Percentiles rank a stretch among this genome's conserved stretches.
phyloP scores from a whole-genome alignment of 2,113 vertebrate genomes.

The Chaenocephalus aceratus region DNA sequence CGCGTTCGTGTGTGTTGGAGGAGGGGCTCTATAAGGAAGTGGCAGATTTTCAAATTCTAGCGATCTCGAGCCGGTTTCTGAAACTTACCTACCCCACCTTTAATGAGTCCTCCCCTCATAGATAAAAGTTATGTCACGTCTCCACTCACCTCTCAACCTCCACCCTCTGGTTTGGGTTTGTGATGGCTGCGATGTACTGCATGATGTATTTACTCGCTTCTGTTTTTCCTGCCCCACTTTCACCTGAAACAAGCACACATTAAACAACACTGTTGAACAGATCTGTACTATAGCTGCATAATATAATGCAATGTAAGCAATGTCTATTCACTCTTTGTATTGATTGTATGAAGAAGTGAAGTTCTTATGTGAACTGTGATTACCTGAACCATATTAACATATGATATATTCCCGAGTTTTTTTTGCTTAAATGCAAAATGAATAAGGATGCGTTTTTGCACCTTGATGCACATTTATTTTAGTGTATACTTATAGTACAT shows the following conservation, averaged over 20 bases:
- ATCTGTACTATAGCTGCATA: no score
- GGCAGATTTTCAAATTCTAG: no score
- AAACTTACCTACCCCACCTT: no score
- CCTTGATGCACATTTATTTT: neutral
- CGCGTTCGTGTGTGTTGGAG: no score
- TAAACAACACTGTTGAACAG: neutral
- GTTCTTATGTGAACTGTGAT: neutral
- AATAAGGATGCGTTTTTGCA: neutral
- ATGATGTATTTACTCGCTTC: constrained; percentile 97
- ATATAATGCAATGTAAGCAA: no score
- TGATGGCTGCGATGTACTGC: constrained; percentile 96
- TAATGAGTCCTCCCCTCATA: neutral
- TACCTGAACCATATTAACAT: neutral
- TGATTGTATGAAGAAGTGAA: neutral
- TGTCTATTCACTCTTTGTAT: neutral
- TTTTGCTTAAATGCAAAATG: neutral
- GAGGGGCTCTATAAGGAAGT: no score
- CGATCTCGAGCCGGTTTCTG: no score
- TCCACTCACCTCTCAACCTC: constrained; percentile 92
- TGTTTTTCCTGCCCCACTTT: constrained; percentile 95
- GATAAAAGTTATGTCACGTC: neutral
- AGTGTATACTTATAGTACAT: neutral
- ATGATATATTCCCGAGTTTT: no score
- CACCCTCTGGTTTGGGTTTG: constrained; percentile 89
- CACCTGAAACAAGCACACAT: constrained; percentile 80